These are phyloP conservation scores for Drosophila dives DNA, from an alignment of 2,888 invertebrate genomes.

Conservation along the genomic window DNA sequence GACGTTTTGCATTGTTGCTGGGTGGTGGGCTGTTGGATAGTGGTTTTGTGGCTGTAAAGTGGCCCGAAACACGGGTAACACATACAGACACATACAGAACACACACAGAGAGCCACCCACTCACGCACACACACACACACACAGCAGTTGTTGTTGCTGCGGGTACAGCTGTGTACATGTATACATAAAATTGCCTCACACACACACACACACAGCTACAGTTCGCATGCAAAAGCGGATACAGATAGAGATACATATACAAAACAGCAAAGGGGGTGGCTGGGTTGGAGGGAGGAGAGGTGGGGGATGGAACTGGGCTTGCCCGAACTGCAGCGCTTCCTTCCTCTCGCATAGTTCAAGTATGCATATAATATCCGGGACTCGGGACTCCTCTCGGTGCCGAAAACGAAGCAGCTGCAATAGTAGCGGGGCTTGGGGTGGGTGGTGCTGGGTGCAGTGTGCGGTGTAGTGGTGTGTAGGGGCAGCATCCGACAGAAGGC, in stretches of 20 bases:
- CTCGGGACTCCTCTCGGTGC: constrained; percentile 61
- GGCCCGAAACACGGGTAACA: constrained; percentile 66
- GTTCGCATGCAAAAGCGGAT: constrained; percentile 73
- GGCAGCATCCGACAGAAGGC: constrained; percentile 14
- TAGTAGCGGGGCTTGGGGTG: neutral
- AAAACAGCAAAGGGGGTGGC: constrained; percentile 42
- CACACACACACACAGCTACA: constrained; percentile 35
- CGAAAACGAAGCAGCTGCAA: constrained; percentile 68
- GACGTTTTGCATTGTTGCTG: constrained; percentile 77
- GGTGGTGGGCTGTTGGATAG: constrained; percentile 35
- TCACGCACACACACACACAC: constrained; percentile 3
- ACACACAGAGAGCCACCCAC: constrained; percentile 11
- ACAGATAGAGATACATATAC: constrained; percentile 55
- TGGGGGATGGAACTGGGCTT: constrained; percentile 5
- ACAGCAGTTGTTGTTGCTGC: constrained; percentile 32
- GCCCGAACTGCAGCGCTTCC: constrained; percentile 53
- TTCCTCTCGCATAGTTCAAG: constrained; percentile 76
- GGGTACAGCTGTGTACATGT: constrained; percentile 73
- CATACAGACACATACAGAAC: constrained; percentile 20
- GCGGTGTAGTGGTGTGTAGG: neutral
- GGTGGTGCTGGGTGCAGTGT: neutral
- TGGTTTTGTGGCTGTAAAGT: constrained; percentile 72
- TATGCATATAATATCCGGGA: constrained; percentile 80
- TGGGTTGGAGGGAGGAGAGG: neutral
- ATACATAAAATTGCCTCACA: constrained; percentile 58